Percentiles rank a stretch among this genome's conserved stretches.
phyloP scores from a whole-genome alignment of 1,140 invertebrate species.

The Bombus polaris region DNA sequence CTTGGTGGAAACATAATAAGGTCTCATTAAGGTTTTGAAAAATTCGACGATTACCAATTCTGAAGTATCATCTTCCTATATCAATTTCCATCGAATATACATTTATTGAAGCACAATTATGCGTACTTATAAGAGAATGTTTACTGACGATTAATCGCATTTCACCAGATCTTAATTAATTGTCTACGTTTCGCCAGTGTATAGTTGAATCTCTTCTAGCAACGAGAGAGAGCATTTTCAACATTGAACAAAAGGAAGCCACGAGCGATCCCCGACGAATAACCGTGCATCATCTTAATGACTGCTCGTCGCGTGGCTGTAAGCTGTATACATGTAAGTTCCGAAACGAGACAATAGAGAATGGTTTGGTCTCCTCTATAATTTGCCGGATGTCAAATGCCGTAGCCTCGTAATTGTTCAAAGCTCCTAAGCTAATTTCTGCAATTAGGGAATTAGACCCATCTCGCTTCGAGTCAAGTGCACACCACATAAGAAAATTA shows the following conservation, averaged over 20 bases:
- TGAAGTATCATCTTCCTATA: neutral
- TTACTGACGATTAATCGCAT: neutral
- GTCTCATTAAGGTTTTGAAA: neutral
- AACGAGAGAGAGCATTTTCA: neutral
- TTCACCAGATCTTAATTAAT: neutral
- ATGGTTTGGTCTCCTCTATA: constrained; percentile 25
- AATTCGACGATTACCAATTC: neutral
- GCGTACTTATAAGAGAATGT: neutral
- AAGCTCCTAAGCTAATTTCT: constrained; percentile 28
- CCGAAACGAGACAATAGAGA: constrained; percentile 23
- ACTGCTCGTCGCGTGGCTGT: neutral
- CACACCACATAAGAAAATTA: constrained; percentile 26
- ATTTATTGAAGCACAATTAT: neutral
- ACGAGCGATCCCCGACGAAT: neutral
- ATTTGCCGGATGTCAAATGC: constrained; percentile 34
- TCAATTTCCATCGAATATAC: neutral
- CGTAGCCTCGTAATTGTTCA: constrained; percentile 32
- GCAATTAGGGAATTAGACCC: constrained; percentile 39
- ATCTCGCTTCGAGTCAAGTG: neutral
- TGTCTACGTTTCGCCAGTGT: neutral
- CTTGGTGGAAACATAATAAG: neutral
- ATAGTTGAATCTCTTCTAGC: neutral
- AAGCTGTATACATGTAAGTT: constrained; percentile 3
- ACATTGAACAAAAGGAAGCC: neutral
- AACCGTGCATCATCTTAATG: constrained; percentile 2